phyloP scores from a whole-genome alignment of 2,113 vertebrate genomes.

The Melanostigma gelatinosum region DNA sequence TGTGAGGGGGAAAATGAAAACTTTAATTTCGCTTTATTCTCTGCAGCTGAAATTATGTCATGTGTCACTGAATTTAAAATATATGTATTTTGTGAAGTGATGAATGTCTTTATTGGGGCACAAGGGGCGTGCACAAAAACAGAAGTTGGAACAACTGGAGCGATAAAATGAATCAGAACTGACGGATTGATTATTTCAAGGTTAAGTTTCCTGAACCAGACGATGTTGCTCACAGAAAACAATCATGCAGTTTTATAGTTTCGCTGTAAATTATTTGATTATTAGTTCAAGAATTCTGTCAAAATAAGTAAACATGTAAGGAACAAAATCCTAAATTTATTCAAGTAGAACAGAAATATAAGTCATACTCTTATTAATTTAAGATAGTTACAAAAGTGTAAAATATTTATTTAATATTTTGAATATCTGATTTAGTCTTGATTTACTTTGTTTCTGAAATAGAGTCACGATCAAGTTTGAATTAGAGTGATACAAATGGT shows the following conservation, averaged over 20 bases:
- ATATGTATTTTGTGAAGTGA: conserved; percentile 13
- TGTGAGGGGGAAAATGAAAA: background rate
- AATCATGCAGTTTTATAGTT: background rate
- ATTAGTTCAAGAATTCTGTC: background rate
- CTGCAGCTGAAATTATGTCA: background rate
- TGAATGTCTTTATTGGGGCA: conserved; percentile 41
- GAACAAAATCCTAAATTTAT: background rate
- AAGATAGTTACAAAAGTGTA: background rate
- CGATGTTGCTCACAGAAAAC: background rate
- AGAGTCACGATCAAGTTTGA: background rate
- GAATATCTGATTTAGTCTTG: background rate
- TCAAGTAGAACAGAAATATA: background rate
- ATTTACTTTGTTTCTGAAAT: background rate
- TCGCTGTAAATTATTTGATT: conserved; percentile 1
- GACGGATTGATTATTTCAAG: conserved; percentile 39
- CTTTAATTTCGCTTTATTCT: background rate
- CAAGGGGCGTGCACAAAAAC: conserved; percentile 30
- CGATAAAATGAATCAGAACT: conserved; percentile 24
- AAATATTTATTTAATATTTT: no score
- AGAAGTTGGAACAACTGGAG: conserved; percentile 39
- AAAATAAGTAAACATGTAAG: background rate
- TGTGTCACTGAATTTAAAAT: background rate
- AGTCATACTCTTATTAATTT: background rate
- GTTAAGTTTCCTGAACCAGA: conserved; percentile 34
- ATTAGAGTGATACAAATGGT: background rate